A percentile compares a stretch with the other conserved stretches of the same genome.
These are phyloP conservation scores for Heterodera carotae DNA, from an alignment of 1,140 invertebrate species.

Conservation along the genomic window DNA sequence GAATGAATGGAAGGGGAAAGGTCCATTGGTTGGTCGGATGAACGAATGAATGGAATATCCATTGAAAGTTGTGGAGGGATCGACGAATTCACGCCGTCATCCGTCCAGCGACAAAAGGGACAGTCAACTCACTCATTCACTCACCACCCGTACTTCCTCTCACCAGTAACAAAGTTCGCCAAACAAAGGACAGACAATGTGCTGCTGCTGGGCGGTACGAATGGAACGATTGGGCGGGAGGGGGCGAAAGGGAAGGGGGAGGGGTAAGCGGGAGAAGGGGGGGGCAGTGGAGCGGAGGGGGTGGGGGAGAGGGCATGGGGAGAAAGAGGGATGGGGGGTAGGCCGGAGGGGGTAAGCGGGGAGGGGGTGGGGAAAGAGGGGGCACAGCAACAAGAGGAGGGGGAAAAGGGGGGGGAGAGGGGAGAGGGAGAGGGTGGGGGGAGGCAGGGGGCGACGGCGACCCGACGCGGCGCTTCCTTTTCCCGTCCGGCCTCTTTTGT, in stretches of 20 bases:
- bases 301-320: no score
- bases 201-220: neutral
- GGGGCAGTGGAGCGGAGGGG: neutral
- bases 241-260: no score
- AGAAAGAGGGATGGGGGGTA: no score
- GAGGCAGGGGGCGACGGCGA: neutral
- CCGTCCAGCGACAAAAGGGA: neutral
- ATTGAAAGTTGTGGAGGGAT: neutral
- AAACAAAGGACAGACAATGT: slow-evolving; percentile 9
- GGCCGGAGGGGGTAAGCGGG: no score
- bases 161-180: slow-evolving; percentile 11
- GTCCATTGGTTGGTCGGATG: neutral
- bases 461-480: neutral
- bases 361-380: no score
- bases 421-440: no score
- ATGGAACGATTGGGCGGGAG: no score
- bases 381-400: no score
- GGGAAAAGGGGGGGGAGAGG: no score
- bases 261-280: no score
- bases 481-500: slow-evolving; percentile 23
- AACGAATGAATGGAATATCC: neutral
- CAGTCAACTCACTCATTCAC: neutral
- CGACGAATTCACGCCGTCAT: neutral
- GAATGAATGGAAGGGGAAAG: no score
- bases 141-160: no score